Evolutionary conservation across 2,888 invertebrate genomes (phyloP), one percentile per base, ranked within the genome.

Genomic region (Spisula subtruncata): DNA sequence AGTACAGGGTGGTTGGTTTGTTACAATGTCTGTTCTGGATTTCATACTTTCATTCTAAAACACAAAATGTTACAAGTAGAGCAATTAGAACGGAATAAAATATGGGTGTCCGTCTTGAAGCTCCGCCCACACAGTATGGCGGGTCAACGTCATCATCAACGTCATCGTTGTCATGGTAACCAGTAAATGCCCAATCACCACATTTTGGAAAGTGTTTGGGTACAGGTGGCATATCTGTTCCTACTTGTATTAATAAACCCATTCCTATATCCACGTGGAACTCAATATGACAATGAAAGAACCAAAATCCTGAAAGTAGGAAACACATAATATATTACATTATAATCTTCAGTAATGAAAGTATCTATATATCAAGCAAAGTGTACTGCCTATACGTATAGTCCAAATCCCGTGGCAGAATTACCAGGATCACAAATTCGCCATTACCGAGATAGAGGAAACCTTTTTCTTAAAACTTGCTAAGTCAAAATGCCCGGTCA

Each of bases 281-380:
- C 95, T 98, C 98, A 90, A 99, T 98, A 96, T 99, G 99, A 96
- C 99, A 99, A 96, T 99, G 99, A 97, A 99, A 98, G 1, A 99
- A 97, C 99, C 99, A 99, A 95, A 98, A 98, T 18, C 98, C 98
- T 98, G 98, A 97, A 97, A 96, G 89, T 66, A 66, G 20, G 25
- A 10, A 6, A 16, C 16, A 51, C 14, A 51, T 51, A 51, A 51
- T 51, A 41, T 41, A 41, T 41, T 41, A n/a, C 41, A 41, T 41
- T 41, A 41, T 41, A 41, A 5, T 41, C 41, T 5, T 41, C 41
- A 8, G 8, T 5, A 41, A 41, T 41, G 41, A 41, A 41, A 41
- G 41, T 41, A 41, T 41, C 41, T 8, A 41, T 41, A 2, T 41
- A 5, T 2, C 41, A 41, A 5, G n/a, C n/a, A n/a, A n/a, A n/a